Base-by-base conservation (phyloP, 2,797 vertebrate genomes). In the Mormyrus hasselquistii region DNA sequence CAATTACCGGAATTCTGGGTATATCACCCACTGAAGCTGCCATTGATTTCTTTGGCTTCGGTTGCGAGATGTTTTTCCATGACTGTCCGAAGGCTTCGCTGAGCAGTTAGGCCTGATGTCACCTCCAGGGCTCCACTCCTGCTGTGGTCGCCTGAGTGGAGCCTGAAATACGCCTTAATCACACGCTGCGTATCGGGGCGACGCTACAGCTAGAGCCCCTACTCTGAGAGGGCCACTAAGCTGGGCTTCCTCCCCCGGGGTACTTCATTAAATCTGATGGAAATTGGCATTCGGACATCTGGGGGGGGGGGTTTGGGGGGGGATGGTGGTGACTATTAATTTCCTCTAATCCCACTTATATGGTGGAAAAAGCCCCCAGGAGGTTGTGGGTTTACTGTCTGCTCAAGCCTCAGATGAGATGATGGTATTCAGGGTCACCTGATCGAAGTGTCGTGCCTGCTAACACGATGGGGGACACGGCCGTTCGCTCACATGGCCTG, bases 201-300 rank as follows among this genome's bases (percentile, higher is more conserved):
- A 89, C 50, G 79, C 89, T 87, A 87, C 88, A 90, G 88, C 62
- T 38, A 79, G 88, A 88, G 76, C 55, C 83, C 83, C 73, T 34
- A 41, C 86, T 90, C 89, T 41, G 62, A 73, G 89, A 90, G 88
- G 86, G 55, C 52, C 85, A 87, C 84, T 88, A 89, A 90, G 89
- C 87, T 34, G 53, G 49, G 76, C 50, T 76, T 25, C 50, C 73
- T 90, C 85, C 88, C 89, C 88, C 84, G 59, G 55, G 88, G 85
- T 79, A 44, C 83, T 90, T 89, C 88, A 88, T 90, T 90, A 88
- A 90, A 90, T 85, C 57, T 87, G 69, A 87, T 90, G 83, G 59
- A 87, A 90, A 87, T 84, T 86, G 89, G 88, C 84, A 53, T 55
- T 49, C 83, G 89, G n/a, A n/a, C n/a, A n/a, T n/a, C n/a, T n/a